phyloP scores from a whole-genome alignment of 1,140 invertebrate genomes.

The Branchinecta lynchi region DNA sequence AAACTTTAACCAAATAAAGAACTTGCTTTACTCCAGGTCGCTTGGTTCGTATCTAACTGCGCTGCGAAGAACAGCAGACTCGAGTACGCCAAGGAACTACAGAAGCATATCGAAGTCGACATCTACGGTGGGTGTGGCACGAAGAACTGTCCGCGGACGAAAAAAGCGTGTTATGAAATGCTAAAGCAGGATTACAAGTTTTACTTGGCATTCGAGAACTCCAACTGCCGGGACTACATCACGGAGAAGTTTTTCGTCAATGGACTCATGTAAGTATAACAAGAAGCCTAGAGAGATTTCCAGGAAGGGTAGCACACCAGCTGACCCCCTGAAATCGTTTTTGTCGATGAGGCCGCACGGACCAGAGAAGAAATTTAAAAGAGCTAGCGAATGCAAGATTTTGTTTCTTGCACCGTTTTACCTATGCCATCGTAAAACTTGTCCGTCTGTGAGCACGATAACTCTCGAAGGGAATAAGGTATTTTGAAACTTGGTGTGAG shows the following conservation, averaged over 20 bases:
- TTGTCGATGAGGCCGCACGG: no score
- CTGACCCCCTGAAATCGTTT: no score
- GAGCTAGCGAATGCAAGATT: no score
- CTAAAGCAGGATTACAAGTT: conserved; percentile 93
- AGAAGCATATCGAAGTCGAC: conserved; percentile 73
- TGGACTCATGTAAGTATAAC: conserved; percentile 52
- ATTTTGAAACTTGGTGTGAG: no score
- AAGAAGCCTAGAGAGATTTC: background rate
- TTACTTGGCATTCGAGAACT: conserved; percentile 93
- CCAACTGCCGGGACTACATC: conserved; percentile 88
- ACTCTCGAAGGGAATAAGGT: no score
- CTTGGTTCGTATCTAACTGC: conserved; percentile 96
- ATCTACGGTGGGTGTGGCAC: conserved; percentile 83
- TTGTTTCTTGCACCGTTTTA: no score
- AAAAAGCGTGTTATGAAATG: conserved; percentile 69
- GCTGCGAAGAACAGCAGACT: conserved; percentile 69
- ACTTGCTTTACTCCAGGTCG: conserved; percentile 40
- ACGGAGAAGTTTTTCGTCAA: conserved; percentile 95
- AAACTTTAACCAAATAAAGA: no score
- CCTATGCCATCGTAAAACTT: no score
- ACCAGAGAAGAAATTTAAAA: no score
- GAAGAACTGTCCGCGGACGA: conserved; percentile 59
- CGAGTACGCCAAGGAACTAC: conserved; percentile 68
- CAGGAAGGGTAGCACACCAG: no score
- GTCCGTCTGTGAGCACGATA: no score